Conservation (phyloP, 2,888 invertebrate genomes). For the Tipula helvola region DNA sequence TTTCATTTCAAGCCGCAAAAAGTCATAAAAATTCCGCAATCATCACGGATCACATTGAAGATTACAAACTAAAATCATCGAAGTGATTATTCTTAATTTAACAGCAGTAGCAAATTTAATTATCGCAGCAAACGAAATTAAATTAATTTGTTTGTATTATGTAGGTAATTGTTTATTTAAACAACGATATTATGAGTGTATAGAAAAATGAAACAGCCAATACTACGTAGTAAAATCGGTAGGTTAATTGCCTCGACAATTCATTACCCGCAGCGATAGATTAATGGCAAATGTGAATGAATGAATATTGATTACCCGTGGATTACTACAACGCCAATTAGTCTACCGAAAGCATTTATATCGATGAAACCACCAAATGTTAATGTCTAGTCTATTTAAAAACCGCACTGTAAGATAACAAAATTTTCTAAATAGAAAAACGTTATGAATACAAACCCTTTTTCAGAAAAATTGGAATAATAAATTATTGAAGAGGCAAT, state of each 20-base stretch:
- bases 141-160: no score
- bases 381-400: background rate
- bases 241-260: background rate
- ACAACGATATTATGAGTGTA: no score
- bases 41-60: no score
- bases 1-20: no score
- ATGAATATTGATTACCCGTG: background rate
- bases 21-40: no score
- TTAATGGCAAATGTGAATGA: background rate
- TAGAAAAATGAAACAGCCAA: background rate
- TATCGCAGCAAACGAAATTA: no score
- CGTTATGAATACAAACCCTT: no score
- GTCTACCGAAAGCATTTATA: background rate
- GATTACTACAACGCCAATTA: background rate
- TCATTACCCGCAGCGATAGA: background rate
- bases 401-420: background rate
- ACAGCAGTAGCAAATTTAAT: no score
- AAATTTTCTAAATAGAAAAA: background rate
- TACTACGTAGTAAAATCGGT: background rate
- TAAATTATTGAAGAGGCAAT: background rate
- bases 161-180: no score
- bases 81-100: no score
- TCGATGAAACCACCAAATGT: background rate
- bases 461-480: no score
- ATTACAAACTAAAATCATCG: no score